Evolutionary conservation across 2,113 vertebrate genomes (phyloP).

Genomic region (Phasianus colchicus): DNA sequence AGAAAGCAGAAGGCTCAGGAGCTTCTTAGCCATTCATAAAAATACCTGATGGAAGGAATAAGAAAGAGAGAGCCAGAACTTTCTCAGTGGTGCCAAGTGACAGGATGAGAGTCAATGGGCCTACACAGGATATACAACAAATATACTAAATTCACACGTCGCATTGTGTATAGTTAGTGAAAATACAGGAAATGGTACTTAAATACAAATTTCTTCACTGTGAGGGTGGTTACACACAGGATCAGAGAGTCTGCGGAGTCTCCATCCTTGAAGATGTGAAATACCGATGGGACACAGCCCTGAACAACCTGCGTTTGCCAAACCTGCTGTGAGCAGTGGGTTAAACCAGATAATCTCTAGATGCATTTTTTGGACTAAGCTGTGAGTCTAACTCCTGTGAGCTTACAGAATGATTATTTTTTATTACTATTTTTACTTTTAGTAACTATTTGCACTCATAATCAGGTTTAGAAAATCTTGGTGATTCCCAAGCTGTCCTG

Average conservation of each 20-base stretch:
- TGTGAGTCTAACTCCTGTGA: background rate
- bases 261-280: background rate
- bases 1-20: background rate
- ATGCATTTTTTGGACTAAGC: background rate
- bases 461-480: background rate
- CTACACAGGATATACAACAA: background rate
- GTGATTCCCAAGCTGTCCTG: background rate
- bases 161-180: background rate
- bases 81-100: background rate
- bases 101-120: background rate
- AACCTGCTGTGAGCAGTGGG: background rate
- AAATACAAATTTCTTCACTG: background rate
- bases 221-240: background rate
- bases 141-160: background rate
- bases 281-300: background rate
- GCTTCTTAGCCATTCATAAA: background rate
- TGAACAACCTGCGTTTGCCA: background rate
- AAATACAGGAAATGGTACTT: background rate
- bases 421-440: background rate
- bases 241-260: background rate
- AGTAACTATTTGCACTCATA: background rate
- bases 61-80: background rate
- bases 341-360: background rate
- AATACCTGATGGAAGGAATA: accelerated
- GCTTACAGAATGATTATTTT: background rate